Conservation (phyloP, 2,888 invertebrate species). For the Heliconius erato region DNA sequence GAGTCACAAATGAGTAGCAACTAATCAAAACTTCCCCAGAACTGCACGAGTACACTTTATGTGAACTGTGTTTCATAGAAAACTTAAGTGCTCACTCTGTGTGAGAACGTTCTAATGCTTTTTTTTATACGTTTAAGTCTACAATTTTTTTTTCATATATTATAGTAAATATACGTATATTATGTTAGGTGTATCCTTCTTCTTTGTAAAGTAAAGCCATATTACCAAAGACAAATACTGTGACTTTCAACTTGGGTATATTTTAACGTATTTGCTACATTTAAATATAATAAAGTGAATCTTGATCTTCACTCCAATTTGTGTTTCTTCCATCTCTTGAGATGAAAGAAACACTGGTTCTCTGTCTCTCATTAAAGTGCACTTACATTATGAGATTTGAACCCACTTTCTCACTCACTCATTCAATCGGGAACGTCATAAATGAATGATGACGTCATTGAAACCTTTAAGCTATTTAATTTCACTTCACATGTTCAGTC, state of each 20-base stretch:
- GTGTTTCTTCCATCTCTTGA: no score
- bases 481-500: neutral
- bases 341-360: neutral
- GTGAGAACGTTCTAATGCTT: neutral
- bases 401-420: no score
- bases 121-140: conserved; percentile 9
- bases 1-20: conserved; percentile 48
- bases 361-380: neutral
- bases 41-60: conserved; percentile 40
- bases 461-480: neutral
- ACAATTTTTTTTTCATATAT: neutral
- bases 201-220: neutral
- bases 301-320: no score
- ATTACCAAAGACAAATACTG: no score
- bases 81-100: conserved; percentile 36
- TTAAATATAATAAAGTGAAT: no score
- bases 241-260: no score
- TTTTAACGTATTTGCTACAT: no score
- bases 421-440: neutral
- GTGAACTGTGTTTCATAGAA: conserved; percentile 44
- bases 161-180: neutral
- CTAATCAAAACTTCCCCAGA: conserved; percentile 51
- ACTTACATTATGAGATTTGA: neutral
- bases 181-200: neutral
- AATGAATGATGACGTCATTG: neutral